These are phyloP conservation scores for Brachionus angularis DNA, from an alignment of 1,140 invertebrate species.

Conservation along the genomic window DNA sequence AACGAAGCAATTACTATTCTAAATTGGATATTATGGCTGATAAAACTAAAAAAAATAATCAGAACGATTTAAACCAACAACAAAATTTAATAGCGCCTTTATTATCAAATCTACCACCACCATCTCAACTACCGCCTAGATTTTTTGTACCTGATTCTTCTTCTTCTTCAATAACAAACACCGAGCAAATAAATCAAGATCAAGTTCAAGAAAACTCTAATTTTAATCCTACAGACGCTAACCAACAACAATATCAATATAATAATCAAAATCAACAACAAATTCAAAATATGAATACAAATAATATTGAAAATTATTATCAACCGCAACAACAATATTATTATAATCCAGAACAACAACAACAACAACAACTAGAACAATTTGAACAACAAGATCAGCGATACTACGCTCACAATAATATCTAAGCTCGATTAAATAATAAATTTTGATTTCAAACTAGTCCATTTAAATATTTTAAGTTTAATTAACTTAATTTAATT, in stretches of 20 bases:
- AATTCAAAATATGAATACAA: too few relatives aligned
- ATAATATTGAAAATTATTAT: too few relatives aligned
- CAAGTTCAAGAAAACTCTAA: not conserved
- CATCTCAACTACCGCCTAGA: slow-evolving; percentile 30
- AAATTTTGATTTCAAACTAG: too few relatives aligned
- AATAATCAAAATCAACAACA: not conserved
- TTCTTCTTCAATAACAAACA: not conserved
- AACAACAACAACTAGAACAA: too few relatives aligned
- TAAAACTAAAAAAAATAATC: slow-evolving; percentile 6
- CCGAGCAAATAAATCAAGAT: too few relatives aligned
- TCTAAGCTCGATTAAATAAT: too few relatives aligned
- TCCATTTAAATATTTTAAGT: too few relatives aligned
- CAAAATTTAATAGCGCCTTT: not conserved
- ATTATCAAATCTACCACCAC: slow-evolving; percentile 4
- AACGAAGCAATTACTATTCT: slow-evolving; percentile 31
- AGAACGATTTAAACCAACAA: not conserved
- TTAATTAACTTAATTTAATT: too few relatives aligned
- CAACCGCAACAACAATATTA: too few relatives aligned
- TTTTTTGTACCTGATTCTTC: slow-evolving; percentile 21
- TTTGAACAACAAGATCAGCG: too few relatives aligned
- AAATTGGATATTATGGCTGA: slow-evolving; percentile 40
- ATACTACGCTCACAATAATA: too few relatives aligned
- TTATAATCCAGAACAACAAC: too few relatives aligned
- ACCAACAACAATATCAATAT: not conserved
- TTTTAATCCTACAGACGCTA: not conserved